phyloP scores from a whole-genome alignment of 53 echinoderm and acorn worm species.

The Actinopyga echinites region DNA sequence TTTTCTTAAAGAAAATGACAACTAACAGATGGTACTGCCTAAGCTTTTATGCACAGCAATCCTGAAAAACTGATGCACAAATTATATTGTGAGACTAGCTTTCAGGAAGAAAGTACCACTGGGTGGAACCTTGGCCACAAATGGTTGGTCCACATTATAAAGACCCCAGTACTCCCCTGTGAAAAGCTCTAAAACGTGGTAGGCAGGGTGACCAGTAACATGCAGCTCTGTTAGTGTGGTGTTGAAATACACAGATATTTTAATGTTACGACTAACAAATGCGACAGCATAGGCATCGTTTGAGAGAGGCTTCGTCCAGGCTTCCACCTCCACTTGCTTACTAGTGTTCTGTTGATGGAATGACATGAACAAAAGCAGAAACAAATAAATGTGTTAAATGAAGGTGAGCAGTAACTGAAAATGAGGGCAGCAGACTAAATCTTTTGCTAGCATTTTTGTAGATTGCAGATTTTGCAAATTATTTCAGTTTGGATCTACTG shows the following conservation, averaged over 20 bases:
- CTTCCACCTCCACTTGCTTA: constrained; percentile 34
- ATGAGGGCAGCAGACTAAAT: no score
- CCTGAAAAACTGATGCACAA: no score
- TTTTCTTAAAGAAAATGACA: no score
- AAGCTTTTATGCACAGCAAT: no score
- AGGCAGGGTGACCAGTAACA: constrained; percentile 5
- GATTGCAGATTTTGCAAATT: no score
- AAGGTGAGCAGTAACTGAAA: no score
- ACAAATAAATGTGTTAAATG: no score
- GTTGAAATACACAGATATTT: constrained; percentile 42
- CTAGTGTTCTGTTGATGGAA: background rate
- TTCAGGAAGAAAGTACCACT: constrained; percentile 42
- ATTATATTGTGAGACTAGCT: constrained; percentile 32
- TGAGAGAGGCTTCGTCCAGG: constrained; percentile 54
- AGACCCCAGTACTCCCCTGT: constrained; percentile 16
- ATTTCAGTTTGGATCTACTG: no score
- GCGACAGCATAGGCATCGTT: constrained; percentile 37
- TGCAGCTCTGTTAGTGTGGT: constrained; percentile 56
- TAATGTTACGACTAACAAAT: constrained; percentile 55
- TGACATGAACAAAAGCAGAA: background rate
- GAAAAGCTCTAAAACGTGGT: constrained; percentile 24
- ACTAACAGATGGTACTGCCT: no score
- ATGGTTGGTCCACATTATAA: background rate
- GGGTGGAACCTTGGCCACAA: constrained; percentile 25
- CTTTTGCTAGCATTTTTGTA: no score